Conservation (phyloP, 1,140 invertebrate genomes). For the Drusus annulatus region DNA sequence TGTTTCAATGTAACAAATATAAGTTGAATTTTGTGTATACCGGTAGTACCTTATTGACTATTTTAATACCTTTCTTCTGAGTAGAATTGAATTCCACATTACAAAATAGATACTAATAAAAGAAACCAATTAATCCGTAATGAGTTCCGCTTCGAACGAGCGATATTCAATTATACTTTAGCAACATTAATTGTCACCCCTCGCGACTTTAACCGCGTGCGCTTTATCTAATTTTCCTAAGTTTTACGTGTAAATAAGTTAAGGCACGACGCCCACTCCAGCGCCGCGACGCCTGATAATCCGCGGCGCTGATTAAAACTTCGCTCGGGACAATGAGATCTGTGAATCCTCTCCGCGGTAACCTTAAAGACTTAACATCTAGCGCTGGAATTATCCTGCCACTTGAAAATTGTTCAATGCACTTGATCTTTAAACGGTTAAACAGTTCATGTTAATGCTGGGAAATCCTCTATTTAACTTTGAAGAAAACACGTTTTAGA, state of each 20-base stretch:
- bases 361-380: slow-evolving; percentile 28
- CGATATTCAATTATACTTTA: slow-evolving; percentile 49
- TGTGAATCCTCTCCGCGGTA: slow-evolving; percentile 30
- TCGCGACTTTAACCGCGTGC: neutral
- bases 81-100: no score
- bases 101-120: neutral
- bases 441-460: no score
- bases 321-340: slow-evolving; percentile 54
- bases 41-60: no score
- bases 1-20: no score
- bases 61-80: no score
- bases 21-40: no score
- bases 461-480: no score
- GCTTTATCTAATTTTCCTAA: slow-evolving; percentile 53
- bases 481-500: no score
- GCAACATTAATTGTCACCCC: slow-evolving; percentile 37
- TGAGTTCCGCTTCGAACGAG: neutral
- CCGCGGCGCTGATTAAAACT: slow-evolving; percentile 56
- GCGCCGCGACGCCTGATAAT: slow-evolving; percentile 45
- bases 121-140: slow-evolving; percentile 3
- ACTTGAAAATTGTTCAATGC: slow-evolving; percentile 30
- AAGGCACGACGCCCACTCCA: slow-evolving; percentile 28
- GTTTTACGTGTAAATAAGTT: slow-evolving; percentile 57
- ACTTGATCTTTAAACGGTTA: neutral
- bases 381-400: slow-evolving; percentile 37